Conservation (phyloP, 2,888 invertebrate genomes). For the Acrobasis consociella region DNA sequence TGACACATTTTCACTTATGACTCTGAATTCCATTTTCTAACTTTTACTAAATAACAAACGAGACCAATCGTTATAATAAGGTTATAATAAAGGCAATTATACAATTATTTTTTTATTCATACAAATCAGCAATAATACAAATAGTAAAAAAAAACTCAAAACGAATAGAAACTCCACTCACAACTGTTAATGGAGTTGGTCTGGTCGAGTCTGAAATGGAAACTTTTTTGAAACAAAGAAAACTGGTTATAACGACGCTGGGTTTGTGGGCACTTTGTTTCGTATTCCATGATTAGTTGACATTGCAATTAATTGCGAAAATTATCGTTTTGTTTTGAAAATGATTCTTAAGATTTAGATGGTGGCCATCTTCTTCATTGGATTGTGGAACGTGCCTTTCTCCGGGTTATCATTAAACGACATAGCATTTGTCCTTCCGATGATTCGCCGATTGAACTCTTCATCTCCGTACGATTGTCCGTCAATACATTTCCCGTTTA, state of each 20-base stretch:
- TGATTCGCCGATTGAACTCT: no score
- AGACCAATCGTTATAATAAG: conserved; percentile 14
- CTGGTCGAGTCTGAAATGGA: conserved; percentile 43
- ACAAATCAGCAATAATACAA: conserved; percentile 44
- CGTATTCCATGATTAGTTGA: neutral
- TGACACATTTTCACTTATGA: no score
- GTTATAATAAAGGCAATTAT: conserved; percentile 3
- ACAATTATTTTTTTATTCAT: conserved; percentile 12
- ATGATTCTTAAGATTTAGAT: no score
- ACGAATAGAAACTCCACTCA: conserved; percentile 54
- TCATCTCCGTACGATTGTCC: no score
- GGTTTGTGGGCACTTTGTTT: conserved; percentile 28
- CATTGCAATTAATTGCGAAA: neutral
- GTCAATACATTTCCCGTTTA: no score
- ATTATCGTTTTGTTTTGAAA: no score
- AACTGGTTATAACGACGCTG: conserved; percentile 37
- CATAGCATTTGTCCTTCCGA: no score
- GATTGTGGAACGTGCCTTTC: no score
- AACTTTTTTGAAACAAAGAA: conserved; percentile 49
- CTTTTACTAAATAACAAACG: no score
- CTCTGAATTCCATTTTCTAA: no score
- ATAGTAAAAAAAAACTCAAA: conserved; percentile 48
- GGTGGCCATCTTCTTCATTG: no score
- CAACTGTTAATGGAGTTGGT: conserved; percentile 58
- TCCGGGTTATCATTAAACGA: no score